A percentile compares a stretch with the other conserved stretches of the same genome.
These are phyloP conservation scores for Harmothoe impar DNA, from an alignment of 2,888 invertebrate species.

Conservation along the genomic window DNA sequence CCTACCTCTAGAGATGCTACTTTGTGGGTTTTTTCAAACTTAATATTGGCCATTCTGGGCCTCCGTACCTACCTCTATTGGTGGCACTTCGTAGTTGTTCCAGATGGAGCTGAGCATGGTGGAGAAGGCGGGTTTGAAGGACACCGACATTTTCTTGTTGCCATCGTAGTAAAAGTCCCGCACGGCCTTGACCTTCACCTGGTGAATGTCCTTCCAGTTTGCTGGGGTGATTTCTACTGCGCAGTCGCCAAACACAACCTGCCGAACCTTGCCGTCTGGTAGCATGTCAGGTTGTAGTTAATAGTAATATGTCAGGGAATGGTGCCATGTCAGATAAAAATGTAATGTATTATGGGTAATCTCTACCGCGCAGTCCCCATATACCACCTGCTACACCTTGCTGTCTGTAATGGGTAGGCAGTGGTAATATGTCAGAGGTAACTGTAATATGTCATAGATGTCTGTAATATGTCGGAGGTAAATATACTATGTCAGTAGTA, in stretches of 20 bases:
- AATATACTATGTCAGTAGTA: no score
- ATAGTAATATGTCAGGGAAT: neutral
- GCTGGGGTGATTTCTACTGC: slow-evolving; percentile 69
- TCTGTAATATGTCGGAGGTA: no score
- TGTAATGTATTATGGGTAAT: no score
- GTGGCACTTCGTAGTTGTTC: slow-evolving; percentile 69
- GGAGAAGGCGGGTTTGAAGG: slow-evolving; percentile 69
- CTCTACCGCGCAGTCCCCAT: no score
- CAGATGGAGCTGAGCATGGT: slow-evolving; percentile 68
- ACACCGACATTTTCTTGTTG: slow-evolving; percentile 67
- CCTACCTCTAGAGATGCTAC: no score
- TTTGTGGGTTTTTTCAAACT: no score
- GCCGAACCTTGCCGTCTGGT: slow-evolving; percentile 71
- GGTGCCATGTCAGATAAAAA: no score
- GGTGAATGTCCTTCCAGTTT: slow-evolving; percentile 69
- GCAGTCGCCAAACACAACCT: slow-evolving; percentile 71
- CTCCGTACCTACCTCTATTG: slow-evolving; percentile 67
- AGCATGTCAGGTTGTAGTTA: no score
- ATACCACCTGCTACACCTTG: neutral
- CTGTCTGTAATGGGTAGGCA: neutral
- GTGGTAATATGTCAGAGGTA: no score
- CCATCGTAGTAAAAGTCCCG: slow-evolving; percentile 71
- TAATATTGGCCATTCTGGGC: no score
- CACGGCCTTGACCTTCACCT: slow-evolving; percentile 70
- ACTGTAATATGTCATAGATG: no score